Base-by-base conservation (phyloP, 53 echinoderm and acorn worm species). In the Stichopus horrens region DNA sequence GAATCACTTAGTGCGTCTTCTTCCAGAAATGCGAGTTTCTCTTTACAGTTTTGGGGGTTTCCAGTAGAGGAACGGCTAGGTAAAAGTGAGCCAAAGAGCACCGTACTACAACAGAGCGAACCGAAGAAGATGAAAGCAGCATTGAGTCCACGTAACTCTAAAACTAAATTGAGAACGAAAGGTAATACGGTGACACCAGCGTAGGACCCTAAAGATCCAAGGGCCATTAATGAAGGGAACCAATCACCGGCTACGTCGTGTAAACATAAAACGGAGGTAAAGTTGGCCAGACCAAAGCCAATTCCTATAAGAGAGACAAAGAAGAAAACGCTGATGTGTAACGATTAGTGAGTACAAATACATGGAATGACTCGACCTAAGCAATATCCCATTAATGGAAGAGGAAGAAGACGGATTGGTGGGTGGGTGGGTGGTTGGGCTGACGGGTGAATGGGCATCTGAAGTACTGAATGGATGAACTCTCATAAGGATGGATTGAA, bases 171-270 rank as follows among this genome's bases (percentile, higher is more conserved):
- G 16, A 82, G 52, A 7, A 82, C 4, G 22, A 9, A 82, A 14
- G 83, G 83, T 6, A 82, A 9, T 21, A 82, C 58, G 9, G 57
- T 58, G 57, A 82, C 58, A 16, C 57, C 83, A 4, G 83, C 57
- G 58, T 57, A 82, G 10, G 57, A 55, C 11, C 83, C 83, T 11
- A 82, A 21, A 55, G 57, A 0, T 82, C n/a, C 54, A 16, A 82
- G 18, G 22, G 83, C 83, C 83, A 55, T 82, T 22, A 82, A 56
- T 7, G 21, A 18, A 57, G 83, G 83, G 14, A 82, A 82, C 11
- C 10, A 55, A 55, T 18, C 83, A 55, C 57, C 57, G 57, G 58
- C 83, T 58, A 18, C 57, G 1, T 82, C 83, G 57, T 82, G 55
- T 9, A 82, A 8, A 55, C 22, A 57, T 55, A 82, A 5, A 21